Base-by-base conservation (phyloP, 2,113 vertebrate species). In the Myrmecophaga tridactyla region DNA sequence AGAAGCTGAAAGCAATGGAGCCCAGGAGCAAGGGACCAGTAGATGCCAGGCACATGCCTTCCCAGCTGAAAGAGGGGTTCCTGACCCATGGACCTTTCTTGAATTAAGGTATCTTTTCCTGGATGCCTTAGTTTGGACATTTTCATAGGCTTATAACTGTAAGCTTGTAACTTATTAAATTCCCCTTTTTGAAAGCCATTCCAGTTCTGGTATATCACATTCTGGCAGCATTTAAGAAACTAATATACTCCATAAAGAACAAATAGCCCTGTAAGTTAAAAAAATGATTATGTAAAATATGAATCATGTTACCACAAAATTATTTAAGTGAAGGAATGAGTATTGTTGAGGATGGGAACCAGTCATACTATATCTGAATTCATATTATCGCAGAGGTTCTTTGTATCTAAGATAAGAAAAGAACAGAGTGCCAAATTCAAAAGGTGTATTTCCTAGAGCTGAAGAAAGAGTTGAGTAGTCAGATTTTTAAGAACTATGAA, bases 351-450 rank as follows among this genome's bases (percentile, higher is more conserved):
- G 46, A 85, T 69, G 51, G 48, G 11, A 94, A 31, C 39, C 31
- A 83, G 53, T 53, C 75, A 43, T 51, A 85, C 72, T 81, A 1
- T 39, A 36, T 75, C 62, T 73, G 67, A 73, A 78, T 56, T 86
- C 60, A 18, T 73, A 51, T 94, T 75, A 67, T 65, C n/a, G 70
- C 53, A 29, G 20, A 34, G n/a, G 46, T 84, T 86, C 58, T 78
- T 90, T 58, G 34, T 67, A 51, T 75, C 51, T 93, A 86, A 65
- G 27, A 76, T 56, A 84, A 14, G 18, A 70, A 85, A 78, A 86
- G 58, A 94, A 75, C 11, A 92, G 41, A 77, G 83, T 80, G 41
- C 58, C 86, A 94, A 89, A 85, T 81, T 84, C 41, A 84, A 62
- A 90, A 91, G 23, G n/a, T n/a, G 41, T 78, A 69, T 72, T 91